A percentile compares a stretch with the other conserved stretches of the same genome.
Evolutionary conservation across 2,888 invertebrate species (phyloP).

Genomic region (Folsomia candida): DNA sequence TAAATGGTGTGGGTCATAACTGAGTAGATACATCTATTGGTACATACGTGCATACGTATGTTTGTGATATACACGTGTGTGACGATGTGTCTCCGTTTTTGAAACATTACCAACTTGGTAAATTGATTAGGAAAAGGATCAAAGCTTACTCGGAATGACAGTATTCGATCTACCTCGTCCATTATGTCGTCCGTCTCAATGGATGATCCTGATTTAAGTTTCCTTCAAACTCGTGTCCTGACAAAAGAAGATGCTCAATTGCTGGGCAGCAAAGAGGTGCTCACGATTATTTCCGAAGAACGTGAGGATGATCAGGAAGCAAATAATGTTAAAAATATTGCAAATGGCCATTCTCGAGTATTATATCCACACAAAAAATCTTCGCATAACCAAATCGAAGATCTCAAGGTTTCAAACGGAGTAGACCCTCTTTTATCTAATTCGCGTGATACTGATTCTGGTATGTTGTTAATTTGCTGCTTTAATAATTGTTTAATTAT

Average conservation of each 20-base stretch:
- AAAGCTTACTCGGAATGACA: slow-evolving; percentile 2
- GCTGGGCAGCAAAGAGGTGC: background rate
- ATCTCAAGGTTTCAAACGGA: too few relatives aligned
- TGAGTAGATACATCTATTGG: too few relatives aligned
- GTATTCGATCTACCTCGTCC: slow-evolving; percentile 7
- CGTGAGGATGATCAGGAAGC: background rate
- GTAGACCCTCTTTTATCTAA: background rate
- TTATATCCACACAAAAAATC: too few relatives aligned
- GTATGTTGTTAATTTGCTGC: background rate
- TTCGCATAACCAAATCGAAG: too few relatives aligned
- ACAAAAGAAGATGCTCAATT: background rate
- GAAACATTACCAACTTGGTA: background rate
- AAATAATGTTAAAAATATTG: background rate
- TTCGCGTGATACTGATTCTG: background rate
- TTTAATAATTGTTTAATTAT: too few relatives aligned
- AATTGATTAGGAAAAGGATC: background rate
- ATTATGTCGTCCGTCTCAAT: background rate
- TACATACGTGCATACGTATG: too few relatives aligned
- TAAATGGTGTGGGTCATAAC: too few relatives aligned
- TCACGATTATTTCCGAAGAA: background rate
- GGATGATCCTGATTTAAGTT: slow-evolving; percentile 10
- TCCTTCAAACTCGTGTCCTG: background rate
- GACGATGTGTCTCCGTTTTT: background rate
- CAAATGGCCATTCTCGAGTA: background rate
- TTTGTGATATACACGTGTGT: too few relatives aligned